These are phyloP conservation scores for Melanostigma gelatinosum DNA, from an alignment of 2,113 vertebrate species.

Conservation along the genomic window DNA sequence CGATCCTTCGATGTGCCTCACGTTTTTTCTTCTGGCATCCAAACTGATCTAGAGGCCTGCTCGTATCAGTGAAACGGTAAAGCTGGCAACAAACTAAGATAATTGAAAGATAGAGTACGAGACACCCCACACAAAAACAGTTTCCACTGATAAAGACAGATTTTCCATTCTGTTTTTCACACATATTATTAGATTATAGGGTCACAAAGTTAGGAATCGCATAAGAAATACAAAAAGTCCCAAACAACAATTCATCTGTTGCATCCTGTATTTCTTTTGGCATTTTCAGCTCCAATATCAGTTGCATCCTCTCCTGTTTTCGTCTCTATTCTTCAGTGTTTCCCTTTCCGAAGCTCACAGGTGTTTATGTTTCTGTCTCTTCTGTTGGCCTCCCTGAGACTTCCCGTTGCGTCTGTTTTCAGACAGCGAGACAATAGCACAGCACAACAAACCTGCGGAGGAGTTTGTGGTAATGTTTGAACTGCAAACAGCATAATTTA, in stretches of 20 bases:
- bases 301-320: not conserved
- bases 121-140: not conserved
- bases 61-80: not conserved
- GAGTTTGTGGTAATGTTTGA: constrained; percentile 4
- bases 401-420: constrained; percentile 17
- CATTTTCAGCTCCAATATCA: not conserved
- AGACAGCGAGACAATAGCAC: constrained; percentile 6
- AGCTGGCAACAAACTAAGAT: not conserved
- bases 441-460: constrained; percentile 3
- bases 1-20: not conserved
- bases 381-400: constrained; percentile 14
- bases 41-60: not conserved
- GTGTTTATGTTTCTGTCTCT: constrained; percentile 11
- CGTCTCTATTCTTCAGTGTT: not conserved
- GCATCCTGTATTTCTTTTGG: not conserved
- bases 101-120: not conserved
- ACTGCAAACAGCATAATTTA: constrained; percentile 20
- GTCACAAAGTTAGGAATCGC: not conserved
- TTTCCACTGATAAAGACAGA: not conserved
- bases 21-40: not conserved
- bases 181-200: too few relatives aligned
- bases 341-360: not conserved
- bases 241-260: not conserved
- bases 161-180: not conserved
- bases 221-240: not conserved